Conservation (phyloP, 1,140 invertebrate genomes). For the Lethrus apterus region DNA sequence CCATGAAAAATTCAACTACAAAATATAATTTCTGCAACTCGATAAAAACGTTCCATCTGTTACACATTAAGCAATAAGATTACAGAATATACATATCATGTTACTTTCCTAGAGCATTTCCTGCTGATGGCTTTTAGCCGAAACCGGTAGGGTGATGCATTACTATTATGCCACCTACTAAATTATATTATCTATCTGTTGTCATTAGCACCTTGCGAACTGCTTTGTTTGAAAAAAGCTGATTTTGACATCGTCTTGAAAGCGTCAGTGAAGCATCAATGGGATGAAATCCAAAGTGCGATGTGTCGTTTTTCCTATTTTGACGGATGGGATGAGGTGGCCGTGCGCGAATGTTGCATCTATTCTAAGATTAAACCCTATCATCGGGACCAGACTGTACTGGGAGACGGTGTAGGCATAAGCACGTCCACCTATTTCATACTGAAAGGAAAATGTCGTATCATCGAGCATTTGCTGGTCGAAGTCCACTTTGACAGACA, state of each 20-base stretch:
- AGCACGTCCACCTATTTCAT: slow-evolving; percentile 58
- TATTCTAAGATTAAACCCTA: slow-evolving; percentile 52
- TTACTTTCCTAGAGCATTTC: too few relatives aligned
- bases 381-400: slow-evolving; percentile 47
- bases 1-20: too few relatives aligned
- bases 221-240: slow-evolving; percentile 41
- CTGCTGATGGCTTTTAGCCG: too few relatives aligned
- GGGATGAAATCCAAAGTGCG: slow-evolving; percentile 50
- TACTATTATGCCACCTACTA: too few relatives aligned
- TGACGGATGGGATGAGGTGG: slow-evolving; percentile 49
- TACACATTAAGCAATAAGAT: too few relatives aligned
- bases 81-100: too few relatives aligned
- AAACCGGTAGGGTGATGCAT: too few relatives aligned
- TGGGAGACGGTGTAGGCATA: slow-evolving; percentile 55
- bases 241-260: slow-evolving; percentile 54
- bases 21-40: too few relatives aligned
- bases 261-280: slow-evolving; percentile 48
- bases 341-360: slow-evolving; percentile 55
- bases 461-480: slow-evolving; percentile 53
- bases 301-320: slow-evolving; percentile 58
- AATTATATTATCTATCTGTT: slow-evolving; percentile 6
- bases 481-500: slow-evolving; percentile 32
- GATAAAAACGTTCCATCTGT: too few relatives aligned
- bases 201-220: slow-evolving; percentile 25
- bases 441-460: slow-evolving; percentile 51